These are phyloP conservation scores for Erynnis tages DNA, from an alignment of 2,888 invertebrate species.

Conservation along the genomic window DNA sequence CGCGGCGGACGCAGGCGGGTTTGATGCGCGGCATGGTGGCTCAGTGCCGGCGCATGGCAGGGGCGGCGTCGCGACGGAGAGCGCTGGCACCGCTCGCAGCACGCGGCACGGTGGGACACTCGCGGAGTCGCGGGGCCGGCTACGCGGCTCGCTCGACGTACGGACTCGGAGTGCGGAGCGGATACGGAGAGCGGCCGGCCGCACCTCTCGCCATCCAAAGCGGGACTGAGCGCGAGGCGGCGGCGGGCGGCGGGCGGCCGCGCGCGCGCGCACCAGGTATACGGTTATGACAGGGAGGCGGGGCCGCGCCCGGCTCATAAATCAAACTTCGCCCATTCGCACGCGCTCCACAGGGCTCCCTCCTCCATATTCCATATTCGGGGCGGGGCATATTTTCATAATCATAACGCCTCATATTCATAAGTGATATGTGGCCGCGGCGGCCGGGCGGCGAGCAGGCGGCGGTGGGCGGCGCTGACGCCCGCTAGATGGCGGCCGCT, in stretches of 20 bases:
- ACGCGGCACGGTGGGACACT: constrained; percentile 38
- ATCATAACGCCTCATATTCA: constrained; percentile 82
- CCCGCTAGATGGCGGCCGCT: constrained; percentile 76
- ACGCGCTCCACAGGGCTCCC: constrained; percentile 84
- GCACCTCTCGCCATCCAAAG: constrained; percentile 79
- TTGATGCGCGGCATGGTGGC: constrained; percentile 77
- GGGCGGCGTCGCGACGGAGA: constrained; percentile 49
- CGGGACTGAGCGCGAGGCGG: constrained; percentile 77
- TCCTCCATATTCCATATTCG: constrained; percentile 83
- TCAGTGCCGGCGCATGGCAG: constrained; percentile 75
- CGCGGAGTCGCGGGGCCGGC: constrained; percentile 45
- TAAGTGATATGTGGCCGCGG: constrained; percentile 73
- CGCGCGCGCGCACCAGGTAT: constrained; percentile 84
- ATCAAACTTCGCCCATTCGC: constrained; percentile 85
- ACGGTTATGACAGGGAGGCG: constrained; percentile 87
- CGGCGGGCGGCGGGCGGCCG: constrained; percentile 63
- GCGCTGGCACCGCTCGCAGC: constrained; percentile 41
- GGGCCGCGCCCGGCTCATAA: constrained; percentile 84
- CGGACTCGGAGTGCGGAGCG: constrained; percentile 45
- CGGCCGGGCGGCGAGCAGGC: constrained; percentile 46
- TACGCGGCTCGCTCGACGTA: constrained; percentile 41
- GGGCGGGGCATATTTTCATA: constrained; percentile 82
- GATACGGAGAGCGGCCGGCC: constrained; percentile 50
- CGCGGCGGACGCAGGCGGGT: constrained; percentile 79
- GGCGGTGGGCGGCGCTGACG: constrained; percentile 66